These are phyloP conservation scores for Alentia gelatinosa DNA, from an alignment of 2,888 invertebrate species.

Conservation along the genomic window DNA sequence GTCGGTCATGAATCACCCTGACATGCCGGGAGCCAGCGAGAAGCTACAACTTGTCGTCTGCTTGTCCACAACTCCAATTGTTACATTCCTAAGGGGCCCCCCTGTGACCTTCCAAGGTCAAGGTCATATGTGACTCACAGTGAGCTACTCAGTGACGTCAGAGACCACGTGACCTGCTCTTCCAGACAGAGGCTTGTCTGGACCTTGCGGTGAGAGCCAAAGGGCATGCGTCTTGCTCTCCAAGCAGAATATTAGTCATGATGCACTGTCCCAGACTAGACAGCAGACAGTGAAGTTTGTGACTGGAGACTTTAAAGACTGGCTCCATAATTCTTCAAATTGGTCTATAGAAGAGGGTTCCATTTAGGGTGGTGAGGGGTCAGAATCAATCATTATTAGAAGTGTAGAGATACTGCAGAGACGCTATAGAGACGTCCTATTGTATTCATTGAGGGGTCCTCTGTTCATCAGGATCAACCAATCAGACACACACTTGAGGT, in stretches of 20 bases:
- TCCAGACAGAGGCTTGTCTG: not conserved
- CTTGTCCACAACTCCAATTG: not conserved
- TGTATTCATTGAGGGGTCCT: not conserved
- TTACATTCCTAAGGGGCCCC: not conserved
- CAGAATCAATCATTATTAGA: not conserved
- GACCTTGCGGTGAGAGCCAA: not conserved
- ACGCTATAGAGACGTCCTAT: not conserved
- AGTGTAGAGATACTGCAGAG: no score
- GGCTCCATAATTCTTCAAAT: no score
- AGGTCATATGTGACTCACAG: not conserved
- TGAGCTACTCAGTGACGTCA: slow-evolving; percentile 16
- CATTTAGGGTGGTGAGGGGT: not conserved
- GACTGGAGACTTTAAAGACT: not conserved
- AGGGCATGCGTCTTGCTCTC: no score
- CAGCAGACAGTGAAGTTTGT: not conserved
- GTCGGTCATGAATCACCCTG: no score
- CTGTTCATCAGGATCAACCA: not conserved
- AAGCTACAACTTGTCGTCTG: no score
- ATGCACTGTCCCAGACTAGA: not conserved
- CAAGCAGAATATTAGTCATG: not conserved
- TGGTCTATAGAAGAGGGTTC: no score
- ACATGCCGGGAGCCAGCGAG: no score
- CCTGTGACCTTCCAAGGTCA: not conserved
- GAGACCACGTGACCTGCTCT: not conserved
- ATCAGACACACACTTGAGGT: no score